phyloP scores from a whole-genome alignment of 2,113 vertebrate genomes.

The Helogale parvula region DNA sequence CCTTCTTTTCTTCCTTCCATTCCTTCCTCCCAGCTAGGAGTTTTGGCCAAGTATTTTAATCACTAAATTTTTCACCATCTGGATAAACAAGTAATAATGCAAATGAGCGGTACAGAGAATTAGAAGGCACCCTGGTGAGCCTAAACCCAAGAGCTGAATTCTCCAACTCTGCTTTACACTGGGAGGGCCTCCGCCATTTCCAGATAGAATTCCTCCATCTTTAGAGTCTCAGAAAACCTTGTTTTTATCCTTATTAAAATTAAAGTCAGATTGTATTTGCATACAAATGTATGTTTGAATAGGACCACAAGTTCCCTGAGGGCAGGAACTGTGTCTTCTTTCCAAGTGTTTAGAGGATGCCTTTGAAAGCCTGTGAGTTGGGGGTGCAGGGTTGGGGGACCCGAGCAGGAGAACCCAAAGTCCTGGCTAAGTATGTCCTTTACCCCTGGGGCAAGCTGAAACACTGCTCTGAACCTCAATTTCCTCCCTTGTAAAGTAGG shows the following conservation, averaged over 20 bases:
- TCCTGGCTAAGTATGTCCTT: neutral
- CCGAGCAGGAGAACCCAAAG: no score
- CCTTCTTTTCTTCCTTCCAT: neutral
- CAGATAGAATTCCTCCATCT: neutral
- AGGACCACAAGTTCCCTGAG: neutral
- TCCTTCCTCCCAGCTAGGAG: neutral
- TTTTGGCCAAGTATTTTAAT: neutral
- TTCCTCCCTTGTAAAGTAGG: neutral
- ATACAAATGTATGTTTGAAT: neutral
- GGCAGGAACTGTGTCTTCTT: neutral
- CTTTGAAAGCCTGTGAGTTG: neutral
- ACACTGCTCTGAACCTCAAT: neutral
- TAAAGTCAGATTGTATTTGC: neutral
- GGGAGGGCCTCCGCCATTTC: neutral
- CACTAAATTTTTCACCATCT: neutral
- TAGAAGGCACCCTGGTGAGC: neutral
- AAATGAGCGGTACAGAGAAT: neutral
- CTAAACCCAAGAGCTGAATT: neutral
- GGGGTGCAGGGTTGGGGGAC: fast-evolving
- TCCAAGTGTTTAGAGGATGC: neutral
- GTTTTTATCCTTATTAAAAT: neutral
- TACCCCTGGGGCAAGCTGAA: neutral
- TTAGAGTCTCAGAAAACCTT: neutral
- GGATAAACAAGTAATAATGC: neutral
- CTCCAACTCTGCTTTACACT: neutral